Evolutionary conservation across 2,888 invertebrate species (phyloP), one percentile per base, ranked within the genome.

Genomic region (Actias luna): DNA sequence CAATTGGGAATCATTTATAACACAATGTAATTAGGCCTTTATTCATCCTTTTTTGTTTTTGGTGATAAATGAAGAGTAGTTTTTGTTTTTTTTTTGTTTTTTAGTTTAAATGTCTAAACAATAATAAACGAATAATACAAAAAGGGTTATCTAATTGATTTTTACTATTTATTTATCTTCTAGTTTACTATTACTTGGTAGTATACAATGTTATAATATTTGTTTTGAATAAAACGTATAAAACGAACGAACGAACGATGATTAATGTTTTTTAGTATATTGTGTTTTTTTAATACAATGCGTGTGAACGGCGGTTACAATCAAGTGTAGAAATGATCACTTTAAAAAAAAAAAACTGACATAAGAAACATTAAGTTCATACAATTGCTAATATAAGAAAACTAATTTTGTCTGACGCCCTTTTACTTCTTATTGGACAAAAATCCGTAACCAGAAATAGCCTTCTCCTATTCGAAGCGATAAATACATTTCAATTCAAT

Each of bases 401-500:
- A 50, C 25, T 8, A 50, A 50, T 25, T 25, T 22, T 4, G 25
- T 7, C 3, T 25, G 7, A 50, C 22, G 25, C 22, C 18, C 12
- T 50, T 50, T 22, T 50, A 50, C 10, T 25, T 50, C 25, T 25
- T 4, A 50, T 2, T 14, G 10, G 22, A 46, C 1, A 22, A 46
- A 46, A 8, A 22, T 18, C 22, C 22, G 18, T 46, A 7, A 42
- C 33, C 42, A n/a, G 18, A 50, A 50, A 25, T 50, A 55, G 57
- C 36, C 29, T 25, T 14, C 8, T 35, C 39, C 55, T n/a, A 57
- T 61, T 39, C 55, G 22, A 12, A 50, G 12, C 12, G 46, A 50
- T 50, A 62, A 58, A 60, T 58, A 22, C 31, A 42, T 33, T 55
- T 29, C 55, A 57, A 57, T 61, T 58, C 39, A 57, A 55, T 35